Evolutionary conservation across 2,113 vertebrate genomes (phyloP), one percentile per base, ranked within the genome.

Genomic region (Patagioenas fasciata): DNA sequence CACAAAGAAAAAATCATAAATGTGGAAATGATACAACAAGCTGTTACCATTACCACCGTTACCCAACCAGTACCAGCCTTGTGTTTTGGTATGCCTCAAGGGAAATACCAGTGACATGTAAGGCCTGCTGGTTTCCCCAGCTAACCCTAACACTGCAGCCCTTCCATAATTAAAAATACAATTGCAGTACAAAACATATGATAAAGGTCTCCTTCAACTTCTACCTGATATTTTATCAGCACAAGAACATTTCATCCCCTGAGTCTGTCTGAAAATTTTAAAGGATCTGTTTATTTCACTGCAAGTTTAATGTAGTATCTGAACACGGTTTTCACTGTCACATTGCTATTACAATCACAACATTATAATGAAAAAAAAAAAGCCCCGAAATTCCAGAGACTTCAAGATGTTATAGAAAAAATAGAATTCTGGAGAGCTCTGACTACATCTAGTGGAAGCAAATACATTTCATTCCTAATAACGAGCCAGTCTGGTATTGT

Each of bases 361-460:
- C 89, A 88, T 51, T 66, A 48, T 21, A 85, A 80, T 36, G 4
- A 36, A 50, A 25, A 44, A 72, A 57, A 6, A 47, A 47, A 47
- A 0, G 2, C 2, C 23, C 10, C 3, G 0, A 86, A 73, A 85
- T 90, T 80, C 32, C 74, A 85, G 58, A 91, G 23, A 70, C 24
- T 89, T 93, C 31, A 93, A 84, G 47, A 83, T 26, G 29, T 64
- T 80, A 82, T 6, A 64, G 60, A 74, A 85, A n/a, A 85, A 94
- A 89, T 1, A 53, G 29, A 85, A 87, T 87, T 72, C 42, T 90
- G 54, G 65, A 93, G 72, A 72, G 32, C 80, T 80, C 71, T 86
- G 53, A 94, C 75, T 93, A 93, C 84, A 84, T 78, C 78, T 95
- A 92, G 80, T 75, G 85, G 82, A 94, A 96, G 60, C 19, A 93